Evolutionary conservation across 2,797 vertebrate species (phyloP).

Genomic region (Novumbra hubbsi): DNA sequence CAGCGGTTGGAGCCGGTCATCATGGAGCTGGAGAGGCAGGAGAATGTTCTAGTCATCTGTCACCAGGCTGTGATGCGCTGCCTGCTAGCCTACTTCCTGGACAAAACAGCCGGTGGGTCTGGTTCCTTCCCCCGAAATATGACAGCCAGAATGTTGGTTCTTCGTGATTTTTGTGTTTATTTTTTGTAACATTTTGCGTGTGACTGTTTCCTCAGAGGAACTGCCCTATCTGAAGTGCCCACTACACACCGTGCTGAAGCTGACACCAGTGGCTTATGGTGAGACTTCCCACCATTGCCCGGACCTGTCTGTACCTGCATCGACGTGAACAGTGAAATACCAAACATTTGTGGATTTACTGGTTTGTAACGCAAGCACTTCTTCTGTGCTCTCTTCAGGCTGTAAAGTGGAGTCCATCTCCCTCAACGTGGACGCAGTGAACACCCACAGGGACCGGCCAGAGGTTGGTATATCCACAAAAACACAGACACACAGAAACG

Average conservation of each 20-base stretch:
- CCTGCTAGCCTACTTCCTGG: conserved; percentile 94
- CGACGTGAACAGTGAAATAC: background rate
- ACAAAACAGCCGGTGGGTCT: conserved; percentile 88
- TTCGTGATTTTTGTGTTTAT: conserved; percentile 68
- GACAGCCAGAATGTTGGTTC: conserved; percentile 56
- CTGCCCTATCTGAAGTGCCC: conserved; percentile 97
- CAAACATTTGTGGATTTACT: background rate
- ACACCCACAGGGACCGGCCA: conserved; percentile 83
- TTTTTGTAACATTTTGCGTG: background rate
- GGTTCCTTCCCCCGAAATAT: conserved; percentile 85
- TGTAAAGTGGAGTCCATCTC: conserved; percentile 86
- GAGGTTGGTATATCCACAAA: conserved; percentile 70
- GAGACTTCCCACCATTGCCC: conserved; percentile 27
- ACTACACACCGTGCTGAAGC: conserved; percentile 92
- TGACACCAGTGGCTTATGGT: conserved; percentile 97
- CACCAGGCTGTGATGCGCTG: conserved; percentile 99
- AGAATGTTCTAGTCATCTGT: conserved; percentile 95
- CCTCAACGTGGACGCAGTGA: conserved; percentile 84
- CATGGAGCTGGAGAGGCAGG: conserved; percentile 98
- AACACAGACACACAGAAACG: background rate
- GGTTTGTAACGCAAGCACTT: background rate
- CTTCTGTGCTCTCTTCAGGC: conserved; percentile 61
- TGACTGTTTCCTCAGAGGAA: conserved; percentile 74
- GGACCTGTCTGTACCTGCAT: background rate
- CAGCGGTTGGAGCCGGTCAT: conserved; percentile 96